Percentiles rank a stretch among this genome's conserved stretches.
These are phyloP conservation scores for Spilarctia lutea DNA, from an alignment of 2,888 invertebrate genomes.

Conservation along the genomic window DNA sequence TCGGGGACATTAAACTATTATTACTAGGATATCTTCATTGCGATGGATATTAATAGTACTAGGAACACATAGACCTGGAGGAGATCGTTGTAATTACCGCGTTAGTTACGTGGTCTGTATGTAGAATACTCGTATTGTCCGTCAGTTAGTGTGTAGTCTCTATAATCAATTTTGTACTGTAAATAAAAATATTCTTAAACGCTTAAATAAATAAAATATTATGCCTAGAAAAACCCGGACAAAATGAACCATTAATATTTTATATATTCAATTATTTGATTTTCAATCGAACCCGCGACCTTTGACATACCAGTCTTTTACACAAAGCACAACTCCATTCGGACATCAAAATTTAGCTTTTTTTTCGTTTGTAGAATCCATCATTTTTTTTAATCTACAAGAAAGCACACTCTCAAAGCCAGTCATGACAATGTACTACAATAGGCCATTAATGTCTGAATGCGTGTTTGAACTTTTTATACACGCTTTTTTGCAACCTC, in stretches of 20 bases:
- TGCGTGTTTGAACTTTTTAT: slow-evolving; percentile 2
- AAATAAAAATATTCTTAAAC: too few relatives aligned
- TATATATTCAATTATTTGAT: too few relatives aligned
- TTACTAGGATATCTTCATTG: slow-evolving; percentile 50
- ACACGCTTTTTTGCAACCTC: neutral
- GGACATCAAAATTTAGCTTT: neutral
- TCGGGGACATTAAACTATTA: slow-evolving; percentile 43
- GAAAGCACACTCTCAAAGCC: neutral
- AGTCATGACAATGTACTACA: neutral
- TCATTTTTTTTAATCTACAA: neutral
- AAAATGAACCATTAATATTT: too few relatives aligned
- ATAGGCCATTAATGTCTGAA: neutral
- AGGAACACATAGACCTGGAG: slow-evolving; percentile 12
- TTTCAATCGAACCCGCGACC: too few relatives aligned
- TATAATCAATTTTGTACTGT: neutral
- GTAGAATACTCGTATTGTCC: too few relatives aligned
- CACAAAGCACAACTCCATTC: too few relatives aligned
- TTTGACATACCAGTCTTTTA: too few relatives aligned
- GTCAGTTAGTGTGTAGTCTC: neutral
- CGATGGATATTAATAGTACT: slow-evolving; percentile 24
- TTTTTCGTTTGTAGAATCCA: neutral
- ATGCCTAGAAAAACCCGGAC: too few relatives aligned
- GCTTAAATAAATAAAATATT: too few relatives aligned
- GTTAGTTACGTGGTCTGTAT: neutral
- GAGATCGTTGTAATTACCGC: neutral